phyloP scores from a whole-genome alignment of 92 coral and sea anemone species.

The Epizoanthus ramosus region DNA sequence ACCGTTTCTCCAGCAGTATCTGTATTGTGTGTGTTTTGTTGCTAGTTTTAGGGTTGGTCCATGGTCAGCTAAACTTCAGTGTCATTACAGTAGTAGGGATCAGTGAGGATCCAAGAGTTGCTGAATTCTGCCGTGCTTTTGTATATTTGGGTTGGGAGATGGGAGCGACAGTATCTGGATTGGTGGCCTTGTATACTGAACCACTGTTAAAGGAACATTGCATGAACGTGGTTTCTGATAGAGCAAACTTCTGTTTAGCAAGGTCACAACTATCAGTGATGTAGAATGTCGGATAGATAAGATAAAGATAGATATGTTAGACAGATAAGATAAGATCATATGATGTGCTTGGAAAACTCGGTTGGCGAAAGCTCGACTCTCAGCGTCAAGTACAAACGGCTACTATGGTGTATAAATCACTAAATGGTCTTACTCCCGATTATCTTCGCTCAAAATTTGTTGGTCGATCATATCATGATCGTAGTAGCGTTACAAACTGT shows the following conservation, averaged over 20 bases:
- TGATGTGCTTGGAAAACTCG: too few species aligned
- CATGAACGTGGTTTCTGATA: not conserved
- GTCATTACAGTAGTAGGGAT: not conserved
- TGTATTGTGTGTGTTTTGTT: not conserved
- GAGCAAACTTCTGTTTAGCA: not conserved
- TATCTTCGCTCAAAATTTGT: too few species aligned
- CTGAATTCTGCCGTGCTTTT: not conserved
- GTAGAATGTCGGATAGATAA: not conserved
- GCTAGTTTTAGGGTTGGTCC: not conserved
- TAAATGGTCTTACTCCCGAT: too few species aligned
- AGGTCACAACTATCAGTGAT: not conserved
- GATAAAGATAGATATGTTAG: too few species aligned
- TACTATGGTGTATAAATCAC: too few species aligned
- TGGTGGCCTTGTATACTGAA: not conserved
- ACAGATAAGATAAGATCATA: too few species aligned
- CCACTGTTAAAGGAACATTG: not conserved
- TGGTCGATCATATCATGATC: too few species aligned
- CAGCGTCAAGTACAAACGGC: too few species aligned
- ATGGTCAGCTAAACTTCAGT: not conserved
- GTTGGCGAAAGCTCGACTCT: too few species aligned
- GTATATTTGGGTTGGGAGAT: not conserved
- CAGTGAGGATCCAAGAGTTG: not conserved
- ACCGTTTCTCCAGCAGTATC: not conserved
- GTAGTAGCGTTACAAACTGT: too few species aligned
- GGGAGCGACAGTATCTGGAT: not conserved